Evolutionary conservation across 2,888 invertebrate species (phyloP), one percentile per base, ranked within the genome.

Genomic region (Xylophagus ater): DNA sequence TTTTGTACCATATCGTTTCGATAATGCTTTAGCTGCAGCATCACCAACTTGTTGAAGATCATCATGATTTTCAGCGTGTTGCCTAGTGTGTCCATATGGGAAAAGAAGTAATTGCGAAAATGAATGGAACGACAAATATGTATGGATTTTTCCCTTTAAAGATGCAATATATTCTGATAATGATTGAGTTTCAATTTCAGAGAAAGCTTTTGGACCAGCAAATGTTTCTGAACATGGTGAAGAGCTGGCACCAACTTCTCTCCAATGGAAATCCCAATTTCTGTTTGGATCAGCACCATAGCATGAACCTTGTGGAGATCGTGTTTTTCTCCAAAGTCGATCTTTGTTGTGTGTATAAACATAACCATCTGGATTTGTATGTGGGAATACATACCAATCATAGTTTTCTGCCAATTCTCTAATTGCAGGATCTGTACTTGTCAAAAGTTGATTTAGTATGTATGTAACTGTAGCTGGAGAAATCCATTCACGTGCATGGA

Each of bases 401-500:
- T 75, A 74, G 29, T 66, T 62, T 48, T 77, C 71, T 7, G 77
- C 72, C 50, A 79, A 56, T 6, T 58, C 53, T 33, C 71, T 64
- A 1, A 73, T 61, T 23, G 59, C 60, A 12, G 67, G 52, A 50
- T 77, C 69, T 2, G 51, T 53, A 44, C 72, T 74, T 1, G 71
- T 73, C 28, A 80, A 57, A n/a, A 40, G 66, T 69, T 10, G 70
- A 45, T 78, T 71, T 4, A 73, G 57, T 2, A 80, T 60, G 49
- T 73, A 81, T 0, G 78, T 73, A 0, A 74, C 58, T 0, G 76
- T 68, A 0, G 78, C 76, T 0, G 80, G 74, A 0, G 75, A 70
- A 4, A 81, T 69, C 81, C 81, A 88, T 59, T 88, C 88, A 33
- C 86, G 73, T 0, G 75, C 82, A 43, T 83, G 72, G 49, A 81